Percentiles rank a stretch among this genome's conserved stretches.
These are phyloP conservation scores for Tragopan temminckii DNA, from an alignment of 2,797 vertebrate species.

Conservation along the genomic window DNA sequence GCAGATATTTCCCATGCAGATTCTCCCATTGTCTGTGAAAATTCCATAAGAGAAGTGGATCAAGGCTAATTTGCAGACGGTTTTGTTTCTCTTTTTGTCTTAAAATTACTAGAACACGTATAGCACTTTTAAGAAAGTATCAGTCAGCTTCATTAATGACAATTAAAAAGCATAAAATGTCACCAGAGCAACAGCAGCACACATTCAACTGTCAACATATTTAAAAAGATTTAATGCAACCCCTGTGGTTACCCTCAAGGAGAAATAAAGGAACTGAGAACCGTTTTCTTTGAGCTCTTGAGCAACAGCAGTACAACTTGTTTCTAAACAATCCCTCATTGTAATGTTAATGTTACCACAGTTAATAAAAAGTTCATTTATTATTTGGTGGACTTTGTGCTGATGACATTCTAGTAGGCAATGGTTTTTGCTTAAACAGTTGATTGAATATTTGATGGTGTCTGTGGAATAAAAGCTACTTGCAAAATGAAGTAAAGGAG, in stretches of 20 bases:
- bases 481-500: not conserved
- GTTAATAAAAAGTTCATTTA: constrained; percentile 80
- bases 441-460: constrained; percentile 22
- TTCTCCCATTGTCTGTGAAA: constrained; percentile 47
- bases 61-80: constrained; percentile 56
- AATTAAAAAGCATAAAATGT: constrained; percentile 75
- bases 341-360: constrained; percentile 78
- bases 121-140: constrained; percentile 57
- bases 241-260: constrained; percentile 62
- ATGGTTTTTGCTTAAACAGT: constrained; percentile 9
- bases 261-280: constrained; percentile 74
- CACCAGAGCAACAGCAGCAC: constrained; percentile 67
- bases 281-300: constrained; percentile 73
- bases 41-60: constrained; percentile 51
- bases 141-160: constrained; percentile 71
- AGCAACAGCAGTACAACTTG: constrained; percentile 72
- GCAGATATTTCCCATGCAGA: constrained; percentile 35
- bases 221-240: constrained; percentile 77
- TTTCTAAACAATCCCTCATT: constrained; percentile 78
- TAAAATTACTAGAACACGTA: constrained; percentile 62
- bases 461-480: constrained; percentile 18
- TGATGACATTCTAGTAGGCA: constrained; percentile 64
- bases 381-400: constrained; percentile 78
- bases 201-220: constrained; percentile 75
- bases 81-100: constrained; percentile 61